Conservation (phyloP, 2,888 invertebrate species). For the Philopedon plagiatum region DNA sequence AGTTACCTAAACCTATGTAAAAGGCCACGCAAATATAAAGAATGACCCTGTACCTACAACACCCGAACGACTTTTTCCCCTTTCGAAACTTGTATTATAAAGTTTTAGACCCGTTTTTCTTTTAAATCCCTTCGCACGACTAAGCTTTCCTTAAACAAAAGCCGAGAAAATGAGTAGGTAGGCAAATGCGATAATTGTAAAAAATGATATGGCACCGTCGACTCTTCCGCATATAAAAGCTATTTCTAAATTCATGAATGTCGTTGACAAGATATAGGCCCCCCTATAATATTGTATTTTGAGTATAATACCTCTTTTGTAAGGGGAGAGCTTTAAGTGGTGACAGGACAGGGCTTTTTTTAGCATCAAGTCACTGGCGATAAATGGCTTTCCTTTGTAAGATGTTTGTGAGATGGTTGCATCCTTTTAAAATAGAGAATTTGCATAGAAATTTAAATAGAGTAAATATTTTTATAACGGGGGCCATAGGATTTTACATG, state of each 20-base stretch:
- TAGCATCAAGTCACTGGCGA: background rate
- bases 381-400: background rate
- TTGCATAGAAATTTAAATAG: no score
- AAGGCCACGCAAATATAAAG: no score
- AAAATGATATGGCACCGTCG: conserved; percentile 30
- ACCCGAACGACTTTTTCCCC: background rate
- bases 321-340: background rate
- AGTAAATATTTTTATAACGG: no score
- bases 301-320: conserved; percentile 7
- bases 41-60: background rate
- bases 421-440: no score
- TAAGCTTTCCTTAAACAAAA: conserved; percentile 10
- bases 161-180: conserved; percentile 33
- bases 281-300: conserved; percentile 24
- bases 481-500: no score
- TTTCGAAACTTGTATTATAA: background rate
- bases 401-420: no score
- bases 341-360: conserved; percentile 7
- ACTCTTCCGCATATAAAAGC: conserved; percentile 20
- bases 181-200: conserved; percentile 30
- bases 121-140: background rate
- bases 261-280: conserved; percentile 23
- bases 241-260: conserved; percentile 37
- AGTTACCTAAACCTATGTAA: no score
- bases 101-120: background rate